Base-by-base conservation (phyloP, 2,797 vertebrate genomes). In the Scleropages formosus region DNA sequence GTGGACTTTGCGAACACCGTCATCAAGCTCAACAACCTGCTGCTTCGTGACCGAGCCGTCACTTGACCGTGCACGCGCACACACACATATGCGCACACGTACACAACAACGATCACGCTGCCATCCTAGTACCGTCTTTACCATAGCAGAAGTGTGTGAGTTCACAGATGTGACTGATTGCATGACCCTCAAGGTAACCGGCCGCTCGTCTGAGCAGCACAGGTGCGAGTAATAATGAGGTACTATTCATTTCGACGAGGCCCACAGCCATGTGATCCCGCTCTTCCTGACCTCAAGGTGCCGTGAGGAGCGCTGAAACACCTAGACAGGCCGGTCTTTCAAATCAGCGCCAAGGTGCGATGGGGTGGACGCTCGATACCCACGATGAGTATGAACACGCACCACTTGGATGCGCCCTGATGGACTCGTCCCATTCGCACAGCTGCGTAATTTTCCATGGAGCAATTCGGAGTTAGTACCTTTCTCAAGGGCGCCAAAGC, bases 1-100 rank as follows among this genome's bases (percentile, higher is more conserved):
- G 90, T 90, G 80, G 92, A 94, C 81, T 94, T 94, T 82, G 91
- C 92, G 81, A 88, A 90, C 3, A 89, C 90, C 6, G 91, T 93
- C 72, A 94, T 93, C 82, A 88, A 90, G 75, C 16, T 94, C 78
- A 94, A 94, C 0, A 78, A 91, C 70, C 86, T 91, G 68, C 86
- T 90, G 76, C 78, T 94, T 67, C 90, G 88, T 4, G 86, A 87
- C 3, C 79, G 76, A 79, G 73, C 80, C 10, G 26, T 77, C n/a
- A 87, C 86, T 84, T 89, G 87, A 91, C 84, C 66, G 24, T 62
- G 27, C 24, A 26, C 2, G 44, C 11, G 16, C 11, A 75, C 22
- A 51, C 4, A 73, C 16, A 27, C 49, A n/a, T n/a, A n/a, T n/a
- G n/a, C n/a, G n/a, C n/a, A n/a, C n/a, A n/a, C n/a, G n/a, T n/a